Base-by-base conservation (phyloP, 2,888 invertebrate species). In the Tenthredo scrophulariae region DNA sequence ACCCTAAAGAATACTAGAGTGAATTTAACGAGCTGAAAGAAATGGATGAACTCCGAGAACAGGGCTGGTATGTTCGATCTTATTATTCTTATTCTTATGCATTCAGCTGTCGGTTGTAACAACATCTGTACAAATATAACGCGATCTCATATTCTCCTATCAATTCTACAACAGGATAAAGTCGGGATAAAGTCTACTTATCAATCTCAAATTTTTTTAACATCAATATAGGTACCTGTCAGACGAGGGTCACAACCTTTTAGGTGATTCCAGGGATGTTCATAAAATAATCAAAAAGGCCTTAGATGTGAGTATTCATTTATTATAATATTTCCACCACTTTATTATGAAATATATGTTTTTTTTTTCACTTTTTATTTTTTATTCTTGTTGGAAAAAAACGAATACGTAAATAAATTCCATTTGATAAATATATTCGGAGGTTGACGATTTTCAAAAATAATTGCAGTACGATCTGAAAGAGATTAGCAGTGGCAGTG, bases 391-490 rank as follows among this genome's bases (percentile, higher is more conserved):
- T 37, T 37, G n/a, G n/a, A n/a, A 37, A 7, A 6, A 37, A 37
- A 37, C 7, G 7, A 37, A 37, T 37, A 37, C 6, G 7, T 37
- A 37, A 29, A 2, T 2, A 29, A 1, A 50, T 50, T 15, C 18
- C 5, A 18, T 18, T 58, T 82, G 46, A 29, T 46, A n/a, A 33
- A 29, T 0, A 10, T 43, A 15, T 37, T n/a, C 29, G 33, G 22
- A 13, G 40, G 37, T 72, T 15, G 40, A 72, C 37, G 22, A 85
- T n/a, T 43, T 65, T 83, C 85, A 65, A n/a, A 40, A 50, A 83
- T 86, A 84, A 90, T 94, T 95, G 87, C 92, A 97, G 96, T 94
- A 94, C 90, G 98, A 98, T 94, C 94, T 98, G 87, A 96, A 96
- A 91, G 97, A 98, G 91, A 96, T 97, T 88, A 97, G 97, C n/a